A percentile compares a stretch with the other conserved stretches of the same genome.
phyloP scores from a whole-genome alignment of 2,888 invertebrate genomes.

The Euspilapteryx auroguttella region DNA sequence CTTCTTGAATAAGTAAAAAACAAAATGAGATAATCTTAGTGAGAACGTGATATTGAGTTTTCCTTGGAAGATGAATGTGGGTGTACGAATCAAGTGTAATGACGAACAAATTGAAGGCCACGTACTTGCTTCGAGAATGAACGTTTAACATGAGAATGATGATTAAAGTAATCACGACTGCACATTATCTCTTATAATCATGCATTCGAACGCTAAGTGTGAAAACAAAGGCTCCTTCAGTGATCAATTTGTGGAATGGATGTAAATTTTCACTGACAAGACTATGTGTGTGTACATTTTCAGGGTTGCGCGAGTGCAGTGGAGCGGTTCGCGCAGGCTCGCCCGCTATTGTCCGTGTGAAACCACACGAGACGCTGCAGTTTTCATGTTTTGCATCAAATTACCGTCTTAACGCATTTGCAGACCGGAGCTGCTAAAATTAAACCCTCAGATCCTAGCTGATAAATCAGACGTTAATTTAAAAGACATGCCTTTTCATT shows the following conservation, averaged over 20 bases:
- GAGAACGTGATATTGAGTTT: slow-evolving; percentile 21
- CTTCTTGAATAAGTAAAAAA: too few relatives aligned
- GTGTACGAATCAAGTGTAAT: slow-evolving; percentile 17
- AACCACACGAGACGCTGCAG: slow-evolving; percentile 41
- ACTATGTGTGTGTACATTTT: slow-evolving; percentile 11
- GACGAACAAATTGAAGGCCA: slow-evolving; percentile 14
- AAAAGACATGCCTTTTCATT: slow-evolving; percentile 1
- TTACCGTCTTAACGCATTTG: slow-evolving; percentile 10
- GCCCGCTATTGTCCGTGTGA: slow-evolving; percentile 49
- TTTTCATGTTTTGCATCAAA: slow-evolving; percentile 42
- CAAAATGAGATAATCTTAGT: too few relatives aligned
- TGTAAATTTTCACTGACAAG: too few relatives aligned
- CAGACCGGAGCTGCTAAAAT: background rate
- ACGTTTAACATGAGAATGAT: too few relatives aligned
- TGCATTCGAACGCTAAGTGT: too few relatives aligned
- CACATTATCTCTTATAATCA: too few relatives aligned
- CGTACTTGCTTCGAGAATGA: too few relatives aligned
- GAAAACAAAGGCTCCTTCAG: too few relatives aligned
- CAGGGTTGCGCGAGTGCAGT: slow-evolving; percentile 23
- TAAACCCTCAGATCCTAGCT: slow-evolving; percentile 1
- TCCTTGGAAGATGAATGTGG: slow-evolving; percentile 23
- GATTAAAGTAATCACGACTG: too few relatives aligned
- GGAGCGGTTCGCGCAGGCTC: slow-evolving; percentile 33
- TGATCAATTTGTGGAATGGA: too few relatives aligned
- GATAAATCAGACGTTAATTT: slow-evolving; percentile 2